Evolutionary conservation across 2,797 vertebrate species (phyloP).

Genomic region (Tenualosa ilisha): DNA sequence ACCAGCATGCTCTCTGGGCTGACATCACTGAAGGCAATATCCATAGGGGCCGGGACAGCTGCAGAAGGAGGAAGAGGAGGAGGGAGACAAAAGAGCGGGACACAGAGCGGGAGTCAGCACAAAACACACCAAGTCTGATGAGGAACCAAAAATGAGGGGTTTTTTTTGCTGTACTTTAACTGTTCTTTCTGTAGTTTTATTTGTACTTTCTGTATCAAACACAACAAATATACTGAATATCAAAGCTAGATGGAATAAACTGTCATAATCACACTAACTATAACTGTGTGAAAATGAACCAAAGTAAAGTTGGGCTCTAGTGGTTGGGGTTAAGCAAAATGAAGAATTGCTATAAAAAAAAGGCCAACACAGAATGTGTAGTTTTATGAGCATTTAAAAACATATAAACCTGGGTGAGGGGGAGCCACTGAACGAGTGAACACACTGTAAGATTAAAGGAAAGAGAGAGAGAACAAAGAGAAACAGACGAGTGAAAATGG

Average conservation of each 20-base stretch:
- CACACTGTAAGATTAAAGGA: background rate
- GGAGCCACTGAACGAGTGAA: constrained; percentile 1
- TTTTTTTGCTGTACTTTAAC: background rate
- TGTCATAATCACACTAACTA: background rate
- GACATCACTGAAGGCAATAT: constrained; percentile 84
- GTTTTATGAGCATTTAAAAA: constrained; percentile 59
- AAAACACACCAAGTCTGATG: background rate
- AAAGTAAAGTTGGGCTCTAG: background rate
- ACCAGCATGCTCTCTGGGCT: constrained; percentile 83
- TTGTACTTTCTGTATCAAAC: background rate
- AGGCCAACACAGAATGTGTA: constrained; percentile 28
- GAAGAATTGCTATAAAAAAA: background rate
- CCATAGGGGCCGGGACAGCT: constrained; percentile 92
- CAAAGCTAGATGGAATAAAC: too few species aligned
- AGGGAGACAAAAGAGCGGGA: background rate
- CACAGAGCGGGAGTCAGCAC: background rate
- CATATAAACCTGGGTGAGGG: constrained; percentile 16
- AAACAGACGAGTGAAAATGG: constrained; percentile 55
- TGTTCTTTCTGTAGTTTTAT: background rate
- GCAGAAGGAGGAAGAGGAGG: background rate
- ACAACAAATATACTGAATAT: background rate
- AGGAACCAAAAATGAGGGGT: background rate
- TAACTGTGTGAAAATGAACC: background rate
- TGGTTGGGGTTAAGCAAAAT: background rate
- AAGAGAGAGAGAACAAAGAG: constrained; percentile 41